phyloP scores from a whole-genome alignment of 2,113 vertebrate genomes.

The Diadophis punctatus region DNA sequence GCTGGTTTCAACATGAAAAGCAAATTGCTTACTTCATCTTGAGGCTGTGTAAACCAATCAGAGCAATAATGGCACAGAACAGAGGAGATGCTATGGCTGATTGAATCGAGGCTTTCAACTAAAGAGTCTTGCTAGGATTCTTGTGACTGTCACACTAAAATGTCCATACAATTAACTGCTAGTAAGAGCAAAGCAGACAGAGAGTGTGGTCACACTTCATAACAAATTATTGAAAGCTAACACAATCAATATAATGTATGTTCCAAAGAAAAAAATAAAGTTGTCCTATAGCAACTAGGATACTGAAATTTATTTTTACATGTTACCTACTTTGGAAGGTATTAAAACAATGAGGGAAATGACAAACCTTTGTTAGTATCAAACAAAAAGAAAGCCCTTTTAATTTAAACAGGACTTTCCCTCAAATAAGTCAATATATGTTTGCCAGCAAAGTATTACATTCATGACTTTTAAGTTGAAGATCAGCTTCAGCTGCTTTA shows the following conservation, averaged over 20 bases:
- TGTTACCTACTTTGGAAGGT: neutral
- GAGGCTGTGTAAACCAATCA: conserved; percentile 65
- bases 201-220: neutral
- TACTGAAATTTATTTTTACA: neutral
- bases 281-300: neutral
- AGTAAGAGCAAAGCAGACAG: neutral
- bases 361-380: neutral
- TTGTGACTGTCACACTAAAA: conserved; percentile 1
- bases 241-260: neutral
- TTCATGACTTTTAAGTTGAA: neutral
- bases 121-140: conserved; percentile 43
- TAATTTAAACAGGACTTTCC: neutral
- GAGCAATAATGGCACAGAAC: conserved; percentile 33
- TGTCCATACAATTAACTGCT: neutral
- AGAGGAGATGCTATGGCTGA: conserved; percentile 34
- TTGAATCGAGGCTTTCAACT: conserved; percentile 49
- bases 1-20: conserved; percentile 61
- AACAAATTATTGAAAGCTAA: neutral
- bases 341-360: neutral
- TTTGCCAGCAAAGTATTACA: neutral
- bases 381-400: neutral
- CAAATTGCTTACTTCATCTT: conserved; percentile 64
- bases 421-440: neutral
- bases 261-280: neutral
- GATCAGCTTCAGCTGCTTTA: neutral